Conservation (phyloP, 1,140 invertebrate genomes). For the Mizuhopecten yessoensis region DNA sequence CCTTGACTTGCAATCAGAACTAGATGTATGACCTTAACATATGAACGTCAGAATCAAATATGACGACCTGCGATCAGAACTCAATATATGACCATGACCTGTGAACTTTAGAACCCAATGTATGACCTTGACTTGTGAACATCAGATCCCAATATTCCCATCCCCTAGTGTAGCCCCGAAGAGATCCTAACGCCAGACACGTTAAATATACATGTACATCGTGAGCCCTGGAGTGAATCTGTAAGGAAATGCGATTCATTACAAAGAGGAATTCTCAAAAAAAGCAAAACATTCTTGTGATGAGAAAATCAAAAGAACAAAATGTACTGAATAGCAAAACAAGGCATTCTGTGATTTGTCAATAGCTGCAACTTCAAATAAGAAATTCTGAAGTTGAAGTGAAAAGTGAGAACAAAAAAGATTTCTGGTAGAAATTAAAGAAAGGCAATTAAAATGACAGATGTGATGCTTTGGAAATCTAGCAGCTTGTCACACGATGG, state of each 20-base stretch:
- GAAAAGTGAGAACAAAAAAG: slow-evolving; percentile 10
- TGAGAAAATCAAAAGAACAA: neutral
- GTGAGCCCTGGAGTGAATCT: neutral
- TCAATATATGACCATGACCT: neutral
- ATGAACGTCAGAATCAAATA: too few species aligned
- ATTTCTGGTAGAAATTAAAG: neutral
- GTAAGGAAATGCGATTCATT: neutral
- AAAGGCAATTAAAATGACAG: neutral
- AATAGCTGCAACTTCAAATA: too few species aligned
- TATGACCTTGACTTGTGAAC: slow-evolving; percentile 7
- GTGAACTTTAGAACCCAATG: neutral
- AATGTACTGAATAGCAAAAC: neutral
- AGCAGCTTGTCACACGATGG: neutral
- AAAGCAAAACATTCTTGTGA: neutral
- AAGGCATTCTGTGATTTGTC: neutral
- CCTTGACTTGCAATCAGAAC: too few species aligned
- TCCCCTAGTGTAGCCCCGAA: neutral
- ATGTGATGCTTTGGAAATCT: neutral
- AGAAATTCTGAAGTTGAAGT: neutral
- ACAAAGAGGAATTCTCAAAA: too few species aligned
- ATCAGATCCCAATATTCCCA: neutral
- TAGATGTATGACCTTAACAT: too few species aligned
- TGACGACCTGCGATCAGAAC: neutral
- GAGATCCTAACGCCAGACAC: neutral
- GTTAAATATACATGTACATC: neutral